A percentile compares a stretch with the other conserved stretches of the same genome.
These are phyloP conservation scores for Mamestra configurata DNA, from an alignment of 1,140 invertebrate species.

Conservation along the genomic window DNA sequence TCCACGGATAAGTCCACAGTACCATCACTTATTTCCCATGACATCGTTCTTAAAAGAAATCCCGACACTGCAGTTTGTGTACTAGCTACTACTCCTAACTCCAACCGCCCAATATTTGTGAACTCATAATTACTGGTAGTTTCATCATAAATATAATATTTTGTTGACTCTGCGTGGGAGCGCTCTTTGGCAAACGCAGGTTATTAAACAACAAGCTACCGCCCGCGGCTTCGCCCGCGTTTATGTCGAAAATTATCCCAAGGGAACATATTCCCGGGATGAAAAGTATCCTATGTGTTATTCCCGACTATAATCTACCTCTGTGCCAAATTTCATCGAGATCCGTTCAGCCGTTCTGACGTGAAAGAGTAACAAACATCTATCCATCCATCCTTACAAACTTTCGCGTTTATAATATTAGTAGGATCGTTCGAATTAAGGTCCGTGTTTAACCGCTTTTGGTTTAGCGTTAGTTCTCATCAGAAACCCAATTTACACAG, in stretches of 20 bases:
- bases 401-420: no score
- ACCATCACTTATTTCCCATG: background rate
- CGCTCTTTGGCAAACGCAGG: background rate
- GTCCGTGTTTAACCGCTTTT: conserved; percentile 1
- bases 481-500: conserved; percentile 11
- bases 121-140: conserved; percentile 28
- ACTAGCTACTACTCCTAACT: background rate
- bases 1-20: no score
- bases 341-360: no score
- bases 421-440: background rate
- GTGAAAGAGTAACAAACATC: no score
- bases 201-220: no score
- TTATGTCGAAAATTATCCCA: no score
- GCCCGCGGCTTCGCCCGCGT: no score
- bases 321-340: no score
- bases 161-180: conserved; percentile 10
- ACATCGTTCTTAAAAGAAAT: background rate
- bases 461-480: background rate
- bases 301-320: no score
- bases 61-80: background rate
- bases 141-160: conserved; percentile 36
- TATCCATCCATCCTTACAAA: no score
- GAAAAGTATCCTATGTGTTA: no score
- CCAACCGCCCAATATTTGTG: background rate
- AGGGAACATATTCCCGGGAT: no score